phyloP scores from a whole-genome alignment of 2,888 invertebrate species.

The Portevinia maculata region DNA sequence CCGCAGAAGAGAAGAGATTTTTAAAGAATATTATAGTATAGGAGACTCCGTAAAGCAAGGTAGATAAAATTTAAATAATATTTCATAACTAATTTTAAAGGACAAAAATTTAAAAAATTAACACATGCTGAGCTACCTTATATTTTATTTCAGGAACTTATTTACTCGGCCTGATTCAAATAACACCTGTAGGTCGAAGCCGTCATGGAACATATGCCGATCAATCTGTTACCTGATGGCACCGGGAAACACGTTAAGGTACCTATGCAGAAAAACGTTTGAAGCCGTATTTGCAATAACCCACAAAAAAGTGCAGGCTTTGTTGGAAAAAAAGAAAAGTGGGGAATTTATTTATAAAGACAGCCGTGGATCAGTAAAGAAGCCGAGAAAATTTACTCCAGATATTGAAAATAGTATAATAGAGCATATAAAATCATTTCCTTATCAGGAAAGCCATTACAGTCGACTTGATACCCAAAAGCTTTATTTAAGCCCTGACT shows the following conservation, averaged over 20 bases:
- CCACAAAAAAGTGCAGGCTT: slow-evolving; percentile 42
- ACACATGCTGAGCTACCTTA: neutral
- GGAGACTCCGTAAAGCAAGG: slow-evolving; percentile 39
- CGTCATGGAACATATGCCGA: slow-evolving; percentile 30
- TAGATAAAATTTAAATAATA: slow-evolving; percentile 24
- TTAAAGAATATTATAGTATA: slow-evolving; percentile 35
- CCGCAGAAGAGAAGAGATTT: slow-evolving; percentile 32
- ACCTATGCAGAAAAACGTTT: slow-evolving; percentile 7
- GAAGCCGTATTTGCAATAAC: neutral
- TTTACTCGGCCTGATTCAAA: slow-evolving; percentile 37
- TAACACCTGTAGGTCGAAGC: slow-evolving; percentile 42
- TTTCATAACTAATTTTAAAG: neutral
- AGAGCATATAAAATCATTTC: no score
- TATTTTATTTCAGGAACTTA: slow-evolving; percentile 41
- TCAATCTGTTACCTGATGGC: slow-evolving; percentile 49
- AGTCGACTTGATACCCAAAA: slow-evolving; percentile 33
- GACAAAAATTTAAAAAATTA: no score
- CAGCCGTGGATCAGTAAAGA: no score
- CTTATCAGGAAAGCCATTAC: neutral
- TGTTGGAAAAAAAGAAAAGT: slow-evolving; percentile 37
- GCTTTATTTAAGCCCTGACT: slow-evolving; percentile 4
- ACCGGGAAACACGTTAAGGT: slow-evolving; percentile 20
- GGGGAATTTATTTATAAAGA: slow-evolving; percentile 1
- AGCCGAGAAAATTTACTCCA: no score
- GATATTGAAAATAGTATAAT: no score